phyloP scores from a whole-genome alignment of 2,797 vertebrate genomes.

The Momotus momota region DNA sequence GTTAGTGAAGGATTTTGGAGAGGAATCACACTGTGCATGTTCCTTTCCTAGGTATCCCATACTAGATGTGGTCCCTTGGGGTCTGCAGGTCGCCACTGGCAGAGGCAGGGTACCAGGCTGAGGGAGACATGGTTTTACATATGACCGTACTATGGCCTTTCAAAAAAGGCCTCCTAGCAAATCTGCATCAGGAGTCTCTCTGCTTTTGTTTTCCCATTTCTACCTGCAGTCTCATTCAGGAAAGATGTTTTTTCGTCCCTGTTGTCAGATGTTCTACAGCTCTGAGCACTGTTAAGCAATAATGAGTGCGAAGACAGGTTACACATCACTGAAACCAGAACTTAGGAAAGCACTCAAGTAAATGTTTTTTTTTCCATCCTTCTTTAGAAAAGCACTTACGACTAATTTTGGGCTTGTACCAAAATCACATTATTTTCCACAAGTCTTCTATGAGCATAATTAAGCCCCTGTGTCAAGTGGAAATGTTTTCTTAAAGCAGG shows the following conservation, averaged over 20 bases:
- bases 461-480: neutral
- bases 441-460: neutral
- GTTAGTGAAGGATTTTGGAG: neutral
- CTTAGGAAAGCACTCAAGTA: neutral
- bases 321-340: neutral
- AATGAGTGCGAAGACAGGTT: neutral
- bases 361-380: neutral
- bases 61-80: rapidly evolving
- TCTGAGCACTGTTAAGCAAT: neutral
- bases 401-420: neutral
- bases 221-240: neutral
- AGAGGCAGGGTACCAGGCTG: neutral
- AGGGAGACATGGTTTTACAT: neutral
- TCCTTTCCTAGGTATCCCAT: neutral
- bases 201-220: neutral
- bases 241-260: neutral
- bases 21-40: rapidly evolving
- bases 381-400: neutral
- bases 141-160: neutral
- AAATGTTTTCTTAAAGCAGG: neutral
- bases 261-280: neutral
- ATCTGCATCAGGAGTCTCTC: neutral
- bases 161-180: neutral
- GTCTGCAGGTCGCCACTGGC: neutral
- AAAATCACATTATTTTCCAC: neutral